Evolutionary conservation across 1,140 invertebrate species (phyloP).

Genomic region (Rhagoletis zephyria): DNA sequence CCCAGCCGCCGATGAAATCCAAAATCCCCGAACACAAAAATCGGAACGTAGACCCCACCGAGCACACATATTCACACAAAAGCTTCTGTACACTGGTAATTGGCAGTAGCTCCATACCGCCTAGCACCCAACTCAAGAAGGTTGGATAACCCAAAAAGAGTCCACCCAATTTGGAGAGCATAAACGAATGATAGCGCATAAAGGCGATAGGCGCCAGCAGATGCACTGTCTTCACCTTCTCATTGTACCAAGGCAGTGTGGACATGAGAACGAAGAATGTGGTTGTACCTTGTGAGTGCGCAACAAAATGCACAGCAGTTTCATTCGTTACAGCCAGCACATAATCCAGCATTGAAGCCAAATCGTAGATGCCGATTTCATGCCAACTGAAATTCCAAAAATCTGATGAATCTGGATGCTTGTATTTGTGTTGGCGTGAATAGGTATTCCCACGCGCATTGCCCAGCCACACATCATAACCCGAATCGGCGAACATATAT

Average conservation of each 20-base stretch:
- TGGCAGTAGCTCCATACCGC: slow-evolving; percentile 67
- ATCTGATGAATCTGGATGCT: slow-evolving; percentile 76
- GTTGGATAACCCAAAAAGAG: slow-evolving; percentile 67
- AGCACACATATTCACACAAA: slow-evolving; percentile 66
- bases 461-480: slow-evolving; percentile 81
- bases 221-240: slow-evolving; percentile 75
- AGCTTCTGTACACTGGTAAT: slow-evolving; percentile 66
- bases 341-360: slow-evolving; percentile 81
- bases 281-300: slow-evolving; percentile 78
- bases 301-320: slow-evolving; percentile 78
- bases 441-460: slow-evolving; percentile 81
- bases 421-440: slow-evolving; percentile 76
- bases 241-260: slow-evolving; percentile 77
- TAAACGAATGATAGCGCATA: slow-evolving; percentile 75
- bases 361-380: slow-evolving; percentile 81
- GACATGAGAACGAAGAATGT: slow-evolving; percentile 76
- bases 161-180: slow-evolving; percentile 72
- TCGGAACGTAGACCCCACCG: slow-evolving; percentile 63
- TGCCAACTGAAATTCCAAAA: slow-evolving; percentile 80
- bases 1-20: slow-evolving; percentile 70
- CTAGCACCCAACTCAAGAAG: slow-evolving; percentile 66
- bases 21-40: slow-evolving; percentile 66
- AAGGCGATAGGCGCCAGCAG: slow-evolving; percentile 78
- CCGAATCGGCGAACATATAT: slow-evolving; percentile 79
- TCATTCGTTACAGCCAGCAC: slow-evolving; percentile 76